Conservation (phyloP, 2,797 vertebrate species). For the Phataginus tetradactyla region DNA sequence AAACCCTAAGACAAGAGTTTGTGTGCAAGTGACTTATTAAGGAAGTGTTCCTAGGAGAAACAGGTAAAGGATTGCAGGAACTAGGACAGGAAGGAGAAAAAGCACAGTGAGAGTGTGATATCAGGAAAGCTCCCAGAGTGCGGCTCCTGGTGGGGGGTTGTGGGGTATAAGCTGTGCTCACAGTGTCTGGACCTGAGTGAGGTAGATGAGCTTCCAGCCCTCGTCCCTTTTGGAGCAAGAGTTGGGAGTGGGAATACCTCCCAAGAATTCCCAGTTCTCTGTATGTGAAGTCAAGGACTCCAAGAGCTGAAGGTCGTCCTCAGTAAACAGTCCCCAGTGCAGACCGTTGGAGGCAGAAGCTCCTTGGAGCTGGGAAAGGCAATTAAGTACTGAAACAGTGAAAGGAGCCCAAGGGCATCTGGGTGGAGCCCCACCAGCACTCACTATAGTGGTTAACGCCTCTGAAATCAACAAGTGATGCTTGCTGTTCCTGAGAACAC, state of each 20-base stretch:
- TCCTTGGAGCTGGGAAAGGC: not conserved
- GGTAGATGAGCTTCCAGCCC: rapidly evolving
- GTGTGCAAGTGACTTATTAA: not conserved
- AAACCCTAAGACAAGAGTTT: not conserved
- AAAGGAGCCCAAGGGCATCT: not conserved
- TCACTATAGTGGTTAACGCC: rapidly evolving
- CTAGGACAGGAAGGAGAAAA: not conserved
- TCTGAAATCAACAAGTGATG: not conserved
- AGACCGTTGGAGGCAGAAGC: not conserved
- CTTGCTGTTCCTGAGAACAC: not conserved
- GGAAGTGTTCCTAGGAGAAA: too few relatives aligned
- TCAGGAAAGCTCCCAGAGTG: not conserved
- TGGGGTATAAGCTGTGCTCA: too few relatives aligned
- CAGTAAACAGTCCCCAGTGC: not conserved
- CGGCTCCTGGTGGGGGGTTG: rapidly evolving
- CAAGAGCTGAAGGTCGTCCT: not conserved
- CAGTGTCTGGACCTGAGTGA: not conserved
- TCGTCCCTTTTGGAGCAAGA: rapidly evolving
- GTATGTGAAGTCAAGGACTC: not conserved
- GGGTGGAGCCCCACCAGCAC: too few relatives aligned
- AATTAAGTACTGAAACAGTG: not conserved
- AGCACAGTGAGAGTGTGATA: not conserved
- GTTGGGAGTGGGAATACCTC: too few relatives aligned
- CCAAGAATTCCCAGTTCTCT: not conserved
- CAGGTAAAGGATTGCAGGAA: rapidly evolving